Percentiles rank a stretch among this genome's conserved stretches.
phyloP scores from a whole-genome alignment of 2,888 invertebrate genomes.

The Philereme transversata region DNA sequence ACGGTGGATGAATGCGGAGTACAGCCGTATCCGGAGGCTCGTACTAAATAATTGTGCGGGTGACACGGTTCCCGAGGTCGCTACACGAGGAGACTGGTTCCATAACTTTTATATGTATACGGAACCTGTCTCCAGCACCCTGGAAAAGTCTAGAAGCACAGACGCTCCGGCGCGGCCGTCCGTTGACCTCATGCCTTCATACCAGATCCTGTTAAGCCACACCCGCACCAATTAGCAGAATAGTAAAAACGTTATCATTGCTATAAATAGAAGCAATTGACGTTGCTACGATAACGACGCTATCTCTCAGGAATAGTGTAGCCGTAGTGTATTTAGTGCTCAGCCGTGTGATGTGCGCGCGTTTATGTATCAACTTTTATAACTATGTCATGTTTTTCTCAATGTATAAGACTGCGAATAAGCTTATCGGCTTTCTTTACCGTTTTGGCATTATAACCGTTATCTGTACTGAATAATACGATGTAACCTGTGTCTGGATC shows the following conservation, averaged over 20 bases:
- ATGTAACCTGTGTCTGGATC: not conserved
- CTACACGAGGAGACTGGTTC: constrained; percentile 23
- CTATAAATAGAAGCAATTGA: constrained; percentile 36
- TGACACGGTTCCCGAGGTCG: constrained; percentile 54
- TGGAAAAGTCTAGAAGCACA: constrained; percentile 44
- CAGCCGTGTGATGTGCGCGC: not conserved
- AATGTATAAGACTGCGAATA: not conserved
- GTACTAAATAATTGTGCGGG: constrained; percentile 46
- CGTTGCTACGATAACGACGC: constrained; percentile 30
- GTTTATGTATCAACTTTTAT: not conserved
- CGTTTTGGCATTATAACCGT: not conserved
- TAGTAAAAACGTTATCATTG: constrained; percentile 32
- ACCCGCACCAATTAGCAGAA: constrained; percentile 17
- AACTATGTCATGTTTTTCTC: not conserved
- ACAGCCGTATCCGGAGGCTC: constrained; percentile 17
- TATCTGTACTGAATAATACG: not conserved
- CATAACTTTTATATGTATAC: constrained; percentile 28
- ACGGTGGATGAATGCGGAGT: constrained; percentile 17
- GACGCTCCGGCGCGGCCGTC: constrained; percentile 54
- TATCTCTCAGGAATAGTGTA: constrained; percentile 34
- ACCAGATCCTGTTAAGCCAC: constrained; percentile 43
- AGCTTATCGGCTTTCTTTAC: too few relatives aligned
- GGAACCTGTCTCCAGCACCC: constrained; percentile 52
- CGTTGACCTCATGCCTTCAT: constrained; percentile 48
- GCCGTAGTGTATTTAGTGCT: constrained; percentile 12